Conservation (phyloP, 2,797 vertebrate species). For the Sibirionetta formosa region DNA sequence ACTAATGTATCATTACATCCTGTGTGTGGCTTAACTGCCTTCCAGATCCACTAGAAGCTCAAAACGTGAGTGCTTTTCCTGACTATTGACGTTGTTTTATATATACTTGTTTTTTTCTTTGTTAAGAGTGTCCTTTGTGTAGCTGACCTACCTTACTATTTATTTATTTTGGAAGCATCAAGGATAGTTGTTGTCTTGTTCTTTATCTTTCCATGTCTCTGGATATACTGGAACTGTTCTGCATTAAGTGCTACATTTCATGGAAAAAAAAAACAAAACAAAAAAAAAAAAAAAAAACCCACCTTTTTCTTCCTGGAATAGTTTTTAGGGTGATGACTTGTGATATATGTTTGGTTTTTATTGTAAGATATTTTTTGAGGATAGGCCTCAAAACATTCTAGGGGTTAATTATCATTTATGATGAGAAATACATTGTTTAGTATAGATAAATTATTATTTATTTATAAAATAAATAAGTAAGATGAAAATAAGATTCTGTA, state of each 20-base stretch:
- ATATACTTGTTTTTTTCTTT: neutral
- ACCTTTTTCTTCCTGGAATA: neutral
- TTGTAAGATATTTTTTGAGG: neutral
- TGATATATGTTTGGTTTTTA: neutral
- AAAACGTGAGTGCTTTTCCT: fast-evolving
- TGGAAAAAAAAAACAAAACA: no score
- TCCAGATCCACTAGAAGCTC: neutral
- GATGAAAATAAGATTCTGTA: neutral
- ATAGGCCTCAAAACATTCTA: neutral
- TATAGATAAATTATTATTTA: neutral
- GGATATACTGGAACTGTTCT: neutral
- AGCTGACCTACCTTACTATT: neutral
- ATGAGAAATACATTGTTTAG: neutral
- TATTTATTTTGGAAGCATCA: neutral
- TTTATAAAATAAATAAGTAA: neutral
- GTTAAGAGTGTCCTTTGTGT: neutral
- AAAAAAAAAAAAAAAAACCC: no score
- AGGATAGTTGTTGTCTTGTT: neutral
- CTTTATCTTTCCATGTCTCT: neutral
- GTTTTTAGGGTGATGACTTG: neutral
- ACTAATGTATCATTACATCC: neutral
- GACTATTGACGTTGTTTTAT: neutral
- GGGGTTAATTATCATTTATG: neutral
- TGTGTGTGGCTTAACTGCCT: neutral
- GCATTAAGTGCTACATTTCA: neutral